Evolutionary conservation across 2,797 vertebrate genomes (phyloP).

Genomic region (Notolepis coatsorum): DNA sequence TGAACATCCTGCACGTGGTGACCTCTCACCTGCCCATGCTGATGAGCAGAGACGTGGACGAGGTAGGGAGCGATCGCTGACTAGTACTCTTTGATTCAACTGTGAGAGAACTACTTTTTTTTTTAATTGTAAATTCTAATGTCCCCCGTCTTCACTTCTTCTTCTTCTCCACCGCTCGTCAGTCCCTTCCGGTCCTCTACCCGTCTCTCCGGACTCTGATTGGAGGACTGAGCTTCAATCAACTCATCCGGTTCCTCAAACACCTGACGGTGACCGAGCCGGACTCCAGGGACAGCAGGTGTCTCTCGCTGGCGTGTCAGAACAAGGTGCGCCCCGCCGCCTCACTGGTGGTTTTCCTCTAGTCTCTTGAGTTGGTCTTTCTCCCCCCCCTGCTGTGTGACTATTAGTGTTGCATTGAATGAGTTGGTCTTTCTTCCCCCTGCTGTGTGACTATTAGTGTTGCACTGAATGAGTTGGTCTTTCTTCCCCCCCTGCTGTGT

Average conservation of each 20-base stretch:
- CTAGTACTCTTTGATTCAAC: slow-evolving; percentile 43
- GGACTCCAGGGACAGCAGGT: slow-evolving; percentile 61
- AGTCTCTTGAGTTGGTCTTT: too few relatives aligned
- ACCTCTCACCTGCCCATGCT: slow-evolving; percentile 85
- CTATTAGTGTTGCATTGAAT: too few relatives aligned
- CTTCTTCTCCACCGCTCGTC: slow-evolving; percentile 10
- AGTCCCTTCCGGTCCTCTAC: slow-evolving; percentile 92
- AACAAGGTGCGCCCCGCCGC: slow-evolving; percentile 87
- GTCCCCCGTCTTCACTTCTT: not conserved
- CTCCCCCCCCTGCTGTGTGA: not conserved
- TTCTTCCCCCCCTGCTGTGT: too few relatives aligned
- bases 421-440: too few relatives aligned
- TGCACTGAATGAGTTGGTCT: too few relatives aligned
- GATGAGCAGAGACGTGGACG: slow-evolving; percentile 86
- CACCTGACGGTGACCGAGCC: slow-evolving; percentile 79
- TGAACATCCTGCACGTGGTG: slow-evolving; percentile 82
- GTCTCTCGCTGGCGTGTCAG: slow-evolving; percentile 86
- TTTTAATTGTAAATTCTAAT: not conserved
- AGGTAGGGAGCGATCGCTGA: slow-evolving; percentile 83
- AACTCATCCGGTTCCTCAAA: slow-evolving; percentile 87
- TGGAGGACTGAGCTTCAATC: slow-evolving; percentile 83
- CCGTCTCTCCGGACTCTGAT: slow-evolving; percentile 84
- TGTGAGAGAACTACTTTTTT: not conserved
- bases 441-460: too few relatives aligned
- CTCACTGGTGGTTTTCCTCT: not conserved